phyloP scores from a whole-genome alignment of 2,113 vertebrate species.

The Callaeas wilsoni region DNA sequence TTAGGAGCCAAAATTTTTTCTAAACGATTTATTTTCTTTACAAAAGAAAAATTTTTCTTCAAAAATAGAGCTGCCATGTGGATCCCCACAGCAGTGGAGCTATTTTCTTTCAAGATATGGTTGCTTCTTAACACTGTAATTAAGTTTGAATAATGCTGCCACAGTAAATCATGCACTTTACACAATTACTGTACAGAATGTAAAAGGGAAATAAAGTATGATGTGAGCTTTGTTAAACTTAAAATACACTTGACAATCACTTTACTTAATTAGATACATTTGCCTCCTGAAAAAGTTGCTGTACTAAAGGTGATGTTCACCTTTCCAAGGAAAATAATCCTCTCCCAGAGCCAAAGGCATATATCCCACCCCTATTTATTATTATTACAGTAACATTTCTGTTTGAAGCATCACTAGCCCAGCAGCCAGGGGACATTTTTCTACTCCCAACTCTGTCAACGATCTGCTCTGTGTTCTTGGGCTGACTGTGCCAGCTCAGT shows the following conservation, averaged over 20 bases:
- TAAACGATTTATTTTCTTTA: conserved; percentile 32
- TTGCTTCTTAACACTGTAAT: conserved; percentile 66
- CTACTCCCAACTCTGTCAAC: background rate
- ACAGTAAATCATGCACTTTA: conserved; percentile 65
- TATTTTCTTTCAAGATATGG: conserved; percentile 62
- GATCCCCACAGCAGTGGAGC: conserved; percentile 47
- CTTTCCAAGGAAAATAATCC: conserved; percentile 33
- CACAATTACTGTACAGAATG: conserved; percentile 56
- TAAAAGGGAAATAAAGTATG: conserved; percentile 56
- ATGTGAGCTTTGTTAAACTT: conserved; percentile 65
- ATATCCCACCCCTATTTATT: conserved; percentile 3
- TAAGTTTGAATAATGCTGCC: conserved; percentile 69
- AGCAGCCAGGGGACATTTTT: background rate
- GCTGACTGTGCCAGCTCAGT: background rate
- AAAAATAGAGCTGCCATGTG: conserved; percentile 23
- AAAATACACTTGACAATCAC: conserved; percentile 65
- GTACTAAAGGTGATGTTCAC: conserved; percentile 45
- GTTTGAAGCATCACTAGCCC: background rate
- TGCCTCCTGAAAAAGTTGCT: conserved; percentile 7
- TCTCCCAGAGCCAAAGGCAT: background rate
- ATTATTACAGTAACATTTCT: background rate
- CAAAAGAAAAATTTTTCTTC: background rate
- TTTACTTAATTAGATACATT: conserved; percentile 62
- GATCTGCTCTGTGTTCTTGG: background rate
- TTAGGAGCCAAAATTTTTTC: conserved; percentile 30